Evolutionary conservation across 2,797 vertebrate genomes (phyloP).

Genomic region (Gymnoscopelus braueri): DNA sequence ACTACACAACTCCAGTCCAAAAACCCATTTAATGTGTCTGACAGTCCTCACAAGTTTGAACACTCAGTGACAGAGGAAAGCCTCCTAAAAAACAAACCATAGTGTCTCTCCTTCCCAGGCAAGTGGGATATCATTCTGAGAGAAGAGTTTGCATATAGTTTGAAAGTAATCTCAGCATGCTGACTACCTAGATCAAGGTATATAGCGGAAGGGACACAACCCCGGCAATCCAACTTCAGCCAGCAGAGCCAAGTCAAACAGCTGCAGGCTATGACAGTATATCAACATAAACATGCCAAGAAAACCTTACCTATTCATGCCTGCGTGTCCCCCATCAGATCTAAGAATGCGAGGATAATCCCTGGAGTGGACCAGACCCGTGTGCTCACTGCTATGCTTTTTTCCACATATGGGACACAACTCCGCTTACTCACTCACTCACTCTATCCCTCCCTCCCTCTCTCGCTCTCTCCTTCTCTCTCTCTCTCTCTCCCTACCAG

Average conservation of each 20-base stretch:
- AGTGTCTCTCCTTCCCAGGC: slow-evolving; percentile 7
- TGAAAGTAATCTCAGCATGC: too few relatives aligned
- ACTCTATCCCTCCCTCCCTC: slow-evolving; percentile 41
- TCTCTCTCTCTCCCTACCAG: slow-evolving; percentile 59
- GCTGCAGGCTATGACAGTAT: slow-evolving; percentile 52
- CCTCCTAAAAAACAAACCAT: slow-evolving; percentile 56
- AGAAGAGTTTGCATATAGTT: too few relatives aligned
- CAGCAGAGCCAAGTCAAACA: slow-evolving; percentile 48
- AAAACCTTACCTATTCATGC: slow-evolving; percentile 83
- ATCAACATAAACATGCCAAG: slow-evolving; percentile 59
- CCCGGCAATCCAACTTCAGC: slow-evolving; percentile 53
- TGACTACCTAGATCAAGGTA: too few relatives aligned
- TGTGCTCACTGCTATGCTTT: slow-evolving; percentile 77
- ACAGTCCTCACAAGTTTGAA: slow-evolving; percentile 65
- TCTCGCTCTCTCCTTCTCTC: slow-evolving; percentile 41
- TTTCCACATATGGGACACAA: slow-evolving; percentile 84
- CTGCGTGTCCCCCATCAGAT: slow-evolving; percentile 79
- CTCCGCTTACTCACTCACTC: slow-evolving; percentile 48
- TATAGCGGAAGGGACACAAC: too few relatives aligned
- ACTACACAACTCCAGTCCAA: slow-evolving; percentile 17
- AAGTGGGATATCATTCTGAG: background rate
- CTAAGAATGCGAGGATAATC: slow-evolving; percentile 78
- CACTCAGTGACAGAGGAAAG: slow-evolving; percentile 55
- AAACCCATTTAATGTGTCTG: slow-evolving; percentile 32
- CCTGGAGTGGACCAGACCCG: slow-evolving; percentile 72